Conservation (phyloP, 2,888 invertebrate species). For the Hipparchia semele region DNA sequence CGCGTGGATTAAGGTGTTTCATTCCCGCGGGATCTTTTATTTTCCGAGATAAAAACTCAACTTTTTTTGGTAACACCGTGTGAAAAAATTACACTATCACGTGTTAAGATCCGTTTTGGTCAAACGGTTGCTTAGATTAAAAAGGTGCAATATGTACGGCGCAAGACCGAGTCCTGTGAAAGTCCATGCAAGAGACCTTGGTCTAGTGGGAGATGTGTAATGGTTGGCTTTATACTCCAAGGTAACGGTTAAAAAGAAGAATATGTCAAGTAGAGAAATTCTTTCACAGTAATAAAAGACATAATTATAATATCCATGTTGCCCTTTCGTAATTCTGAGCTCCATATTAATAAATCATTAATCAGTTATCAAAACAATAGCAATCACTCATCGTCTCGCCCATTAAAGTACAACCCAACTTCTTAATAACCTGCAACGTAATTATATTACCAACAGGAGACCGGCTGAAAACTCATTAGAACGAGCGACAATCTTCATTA, state of each 20-base stretch:
- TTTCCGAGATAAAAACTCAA: conserved; percentile 4
- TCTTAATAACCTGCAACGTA: conserved; percentile 77
- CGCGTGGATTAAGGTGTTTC: neutral
- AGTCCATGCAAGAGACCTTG: neutral
- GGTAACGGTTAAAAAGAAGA: too few species aligned
- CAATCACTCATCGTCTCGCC: conserved; percentile 34
- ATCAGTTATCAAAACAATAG: conserved; percentile 26
- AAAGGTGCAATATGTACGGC: neutral
- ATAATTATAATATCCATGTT: neutral
- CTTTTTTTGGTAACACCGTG: conserved; percentile 44
- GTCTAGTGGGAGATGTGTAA: too few species aligned
- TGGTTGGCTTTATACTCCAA: too few species aligned
- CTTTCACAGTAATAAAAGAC: too few species aligned
- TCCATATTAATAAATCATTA: conserved; percentile 9
- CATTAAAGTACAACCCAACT: conserved; percentile 65
- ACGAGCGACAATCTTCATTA: conserved; percentile 81
- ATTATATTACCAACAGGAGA: conserved; percentile 67
- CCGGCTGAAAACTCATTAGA: conserved; percentile 77
- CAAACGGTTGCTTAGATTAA: conserved; percentile 4
- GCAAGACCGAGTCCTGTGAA: neutral
- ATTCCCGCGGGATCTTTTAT: neutral
- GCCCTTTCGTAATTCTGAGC: neutral
- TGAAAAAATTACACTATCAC: conserved; percentile 58
- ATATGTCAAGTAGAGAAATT: too few species aligned
- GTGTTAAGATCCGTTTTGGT: conserved; percentile 51